Base-by-base conservation (phyloP, 2,113 vertebrate species). In the Anoura caudifer region DNA sequence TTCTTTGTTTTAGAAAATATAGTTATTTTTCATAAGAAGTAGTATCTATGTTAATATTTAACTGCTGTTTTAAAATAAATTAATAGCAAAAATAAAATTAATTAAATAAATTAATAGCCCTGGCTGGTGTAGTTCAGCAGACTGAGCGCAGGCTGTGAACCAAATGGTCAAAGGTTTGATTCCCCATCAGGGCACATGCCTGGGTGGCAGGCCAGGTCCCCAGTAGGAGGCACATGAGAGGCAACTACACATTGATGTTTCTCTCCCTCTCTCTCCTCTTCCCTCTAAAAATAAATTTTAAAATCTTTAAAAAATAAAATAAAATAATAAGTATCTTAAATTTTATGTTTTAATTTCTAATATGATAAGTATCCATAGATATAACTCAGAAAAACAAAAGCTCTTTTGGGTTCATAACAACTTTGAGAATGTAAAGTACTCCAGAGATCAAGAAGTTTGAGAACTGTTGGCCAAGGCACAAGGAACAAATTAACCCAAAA, bases 1-100 rank as follows among this genome's bases (percentile, higher is more conserved):
- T 85, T 56, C 45, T 85, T 61, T 90, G 7, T 36, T 90, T 93
- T 73, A 4, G n/a, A 65, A 88, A 95, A 94, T 31, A 45, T 2
- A n/a, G 7, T 38, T 24, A 83, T 59, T 86, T 95, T 87, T 93
- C 13, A 73, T 77, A 76, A 90, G 54, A 96, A 92, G 19, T 36
- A 2, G 11, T 90, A 73, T 59, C 63, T 54, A 86, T 69, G 31
- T 70, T 84, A 63, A 87, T 52, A 47, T 76, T 84, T 80, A 96
- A 81, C 31, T 24, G 24, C 13, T 81, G 1, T 52, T 80, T 67
- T 41, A 36, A 81, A 75, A 50, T 84, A 52, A 80, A 54, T 52
- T 45, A 83, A 36, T 54, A 54, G 54, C 19, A n/a, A n/a, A n/a
- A n/a, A n/a, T n/a, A n/a, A n/a, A n/a, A n/a, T n/a, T n/a, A n/a